These are phyloP conservation scores for Chaenocephalus aceratus DNA, from an alignment of 2,113 vertebrate genomes.

Conservation along the genomic window DNA sequence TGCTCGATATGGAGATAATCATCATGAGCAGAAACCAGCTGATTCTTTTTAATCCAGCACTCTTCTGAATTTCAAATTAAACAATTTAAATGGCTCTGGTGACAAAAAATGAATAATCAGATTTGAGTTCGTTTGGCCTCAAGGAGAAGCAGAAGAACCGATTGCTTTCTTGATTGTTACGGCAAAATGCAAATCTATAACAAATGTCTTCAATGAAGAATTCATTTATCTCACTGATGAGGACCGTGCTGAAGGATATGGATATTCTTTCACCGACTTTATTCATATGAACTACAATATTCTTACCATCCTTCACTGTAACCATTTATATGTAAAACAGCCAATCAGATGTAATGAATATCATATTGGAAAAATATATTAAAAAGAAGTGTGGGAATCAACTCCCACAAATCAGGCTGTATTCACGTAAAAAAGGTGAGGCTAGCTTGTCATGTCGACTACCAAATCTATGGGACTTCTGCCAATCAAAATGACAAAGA, in stretches of 20 bases:
- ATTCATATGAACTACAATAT: constrained; percentile 44
- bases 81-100: constrained; percentile 41
- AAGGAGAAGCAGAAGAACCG: constrained; percentile 60
- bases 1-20: background rate
- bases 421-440: background rate
- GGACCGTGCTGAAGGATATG: constrained; percentile 42
- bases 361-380: constrained; percentile 51
- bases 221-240: constrained; percentile 69
- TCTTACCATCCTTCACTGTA: constrained; percentile 32
- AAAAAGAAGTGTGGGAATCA: constrained; percentile 20
- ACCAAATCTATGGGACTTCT: background rate
- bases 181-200: constrained; percentile 69
- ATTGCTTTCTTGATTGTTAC: constrained; percentile 57
- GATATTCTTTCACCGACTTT: constrained; percentile 39
- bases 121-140: constrained; percentile 62
- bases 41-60: constrained; percentile 10
- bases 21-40: constrained; percentile 22
- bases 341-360: constrained; percentile 46
- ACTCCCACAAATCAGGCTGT: background rate
- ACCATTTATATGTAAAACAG: constrained; percentile 76
- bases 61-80: constrained; percentile 49
- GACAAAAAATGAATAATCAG: constrained; percentile 60
- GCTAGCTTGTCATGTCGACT: background rate
- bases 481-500: background rate
- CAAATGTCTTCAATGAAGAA: constrained; percentile 65